A percentile compares a stretch with the other conserved stretches of the same genome.
Conservation (phyloP, 2,888 invertebrate species). For the Apodemia zela region DNA sequence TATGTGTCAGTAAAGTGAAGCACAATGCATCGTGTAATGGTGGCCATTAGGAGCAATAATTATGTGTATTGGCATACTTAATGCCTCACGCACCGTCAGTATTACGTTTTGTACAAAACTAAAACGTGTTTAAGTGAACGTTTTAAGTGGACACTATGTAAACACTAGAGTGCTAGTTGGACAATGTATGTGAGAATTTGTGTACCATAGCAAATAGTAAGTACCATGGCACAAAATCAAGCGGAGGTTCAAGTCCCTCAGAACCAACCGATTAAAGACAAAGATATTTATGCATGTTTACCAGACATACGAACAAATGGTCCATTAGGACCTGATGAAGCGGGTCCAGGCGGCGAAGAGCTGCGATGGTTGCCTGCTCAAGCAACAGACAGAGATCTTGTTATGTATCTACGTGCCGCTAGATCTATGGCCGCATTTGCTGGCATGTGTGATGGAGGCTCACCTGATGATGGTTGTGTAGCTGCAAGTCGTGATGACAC, state of each 20-base stretch:
- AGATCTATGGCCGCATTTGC: constrained; percentile 99
- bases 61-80: constrained; percentile 80
- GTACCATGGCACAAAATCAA: constrained; percentile 77
- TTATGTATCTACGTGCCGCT: constrained; percentile 98
- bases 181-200: constrained; percentile 55
- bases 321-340: constrained; percentile 69
- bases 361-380: constrained; percentile 96
- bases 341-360: constrained; percentile 87
- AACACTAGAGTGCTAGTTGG: constrained; percentile 46
- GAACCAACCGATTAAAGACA: constrained; percentile 73
- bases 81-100: constrained; percentile 61
- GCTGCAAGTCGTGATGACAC: constrained; percentile 98
- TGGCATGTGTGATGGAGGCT: constrained; percentile 99
- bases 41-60: constrained; percentile 79
- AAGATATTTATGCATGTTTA: constrained; percentile 76
- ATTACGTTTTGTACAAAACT: constrained; percentile 49
- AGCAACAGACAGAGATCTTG: constrained; percentile 95
- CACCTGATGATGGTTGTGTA: constrained; percentile 97
- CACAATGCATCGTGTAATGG: constrained; percentile 78
- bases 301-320: constrained; percentile 79
- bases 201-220: constrained; percentile 61
- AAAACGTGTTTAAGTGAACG: constrained; percentile 39
- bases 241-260: constrained; percentile 78
- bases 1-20: constrained; percentile 59
- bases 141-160: constrained; percentile 57